A percentile compares a stretch with the other conserved stretches of the same genome.
Conservation (phyloP, 2,888 invertebrate species). For the Caenorhabditis parvicauda region DNA sequence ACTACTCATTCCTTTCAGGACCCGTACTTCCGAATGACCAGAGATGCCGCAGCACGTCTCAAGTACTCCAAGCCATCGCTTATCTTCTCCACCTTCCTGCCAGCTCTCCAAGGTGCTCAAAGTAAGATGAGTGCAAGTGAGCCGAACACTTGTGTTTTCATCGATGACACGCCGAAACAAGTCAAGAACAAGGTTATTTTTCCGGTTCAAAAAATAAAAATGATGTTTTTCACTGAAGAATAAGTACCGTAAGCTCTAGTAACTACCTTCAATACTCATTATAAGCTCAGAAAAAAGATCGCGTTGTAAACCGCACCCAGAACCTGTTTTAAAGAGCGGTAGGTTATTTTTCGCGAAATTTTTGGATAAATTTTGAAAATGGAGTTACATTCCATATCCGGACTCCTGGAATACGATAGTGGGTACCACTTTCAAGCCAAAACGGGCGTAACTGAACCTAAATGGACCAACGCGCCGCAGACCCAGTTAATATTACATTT, state of each 20-base stretch:
- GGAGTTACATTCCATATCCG: too few species aligned
- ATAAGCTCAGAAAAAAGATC: background rate
- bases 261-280: background rate
- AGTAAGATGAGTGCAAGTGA: conserved; percentile 99
- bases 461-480: too few species aligned
- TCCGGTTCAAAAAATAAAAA: background rate
- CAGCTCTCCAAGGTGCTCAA: conserved; percentile 82
- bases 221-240: too few species aligned
- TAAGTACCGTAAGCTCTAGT: background rate
- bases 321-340: background rate
- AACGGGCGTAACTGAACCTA: too few species aligned
- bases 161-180: conserved; percentile 91
- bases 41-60: conserved; percentile 92
- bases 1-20: conserved; percentile 70
- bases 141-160: conserved; percentile 84
- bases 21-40: conserved; percentile 96
- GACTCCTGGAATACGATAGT: too few species aligned
- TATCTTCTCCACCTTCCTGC: conserved; percentile 80
- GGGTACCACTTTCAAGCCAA: too few species aligned
- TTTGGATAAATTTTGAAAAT: background rate
- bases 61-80: conserved; percentile 84
- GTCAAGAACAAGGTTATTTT: conserved; percentile 84
- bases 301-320: too few species aligned
- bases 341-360: background rate
- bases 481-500: too few species aligned